phyloP scores from a whole-genome alignment of 1,140 invertebrate species.

The Wiebesia pumilae region DNA sequence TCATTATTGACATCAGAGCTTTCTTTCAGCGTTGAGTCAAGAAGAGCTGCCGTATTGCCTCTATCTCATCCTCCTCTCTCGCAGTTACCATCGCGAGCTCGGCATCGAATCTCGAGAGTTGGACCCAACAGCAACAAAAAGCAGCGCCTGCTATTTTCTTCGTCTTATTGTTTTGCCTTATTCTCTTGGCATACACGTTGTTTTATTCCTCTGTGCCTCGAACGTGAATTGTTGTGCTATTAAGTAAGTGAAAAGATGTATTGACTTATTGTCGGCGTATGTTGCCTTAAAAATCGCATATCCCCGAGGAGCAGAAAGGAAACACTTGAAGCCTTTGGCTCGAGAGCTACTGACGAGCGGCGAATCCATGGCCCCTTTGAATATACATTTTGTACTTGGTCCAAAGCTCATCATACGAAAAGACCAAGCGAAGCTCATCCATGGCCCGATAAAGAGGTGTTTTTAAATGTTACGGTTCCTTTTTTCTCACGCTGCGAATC shows the following conservation, averaged over 20 bases:
- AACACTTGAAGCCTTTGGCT: neutral
- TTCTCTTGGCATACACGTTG: too few species aligned
- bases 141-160: too few species aligned
- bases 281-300: too few species aligned
- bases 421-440: neutral
- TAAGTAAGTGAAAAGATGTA: conserved; percentile 43
- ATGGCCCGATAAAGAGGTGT: neutral
- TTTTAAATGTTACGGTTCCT: neutral
- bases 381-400: conserved; percentile 8
- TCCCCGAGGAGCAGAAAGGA: neutral
- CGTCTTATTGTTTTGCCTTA: too few species aligned
- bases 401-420: neutral
- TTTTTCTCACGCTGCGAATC: neutral
- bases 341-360: neutral
- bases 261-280: conserved; percentile 45
- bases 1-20: conserved; percentile 51
- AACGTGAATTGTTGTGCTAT: conserved; percentile 30
- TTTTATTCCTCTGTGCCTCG: too few species aligned
- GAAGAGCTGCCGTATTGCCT: neutral
- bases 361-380: neutral
- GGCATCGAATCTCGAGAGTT: too few species aligned
- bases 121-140: neutral
- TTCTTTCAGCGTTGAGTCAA: neutral
- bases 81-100: neutral
- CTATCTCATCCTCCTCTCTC: neutral